A percentile compares a stretch with the other conserved stretches of the same genome.
Evolutionary conservation across 2,113 vertebrate genomes (phyloP).

Genomic region (Scomber scombrus): DNA sequence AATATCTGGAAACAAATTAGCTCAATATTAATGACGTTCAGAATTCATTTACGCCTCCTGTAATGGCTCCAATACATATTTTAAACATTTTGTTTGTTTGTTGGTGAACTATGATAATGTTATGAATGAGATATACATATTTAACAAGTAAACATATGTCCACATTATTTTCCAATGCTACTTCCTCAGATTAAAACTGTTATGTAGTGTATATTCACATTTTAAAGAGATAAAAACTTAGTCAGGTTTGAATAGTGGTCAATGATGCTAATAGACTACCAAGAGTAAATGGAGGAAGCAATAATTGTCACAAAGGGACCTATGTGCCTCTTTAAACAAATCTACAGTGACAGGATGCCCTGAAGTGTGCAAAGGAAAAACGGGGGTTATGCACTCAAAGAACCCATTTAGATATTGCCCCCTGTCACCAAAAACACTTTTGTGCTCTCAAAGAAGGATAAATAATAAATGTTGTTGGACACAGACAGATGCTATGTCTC

Average conservation of each 20-base stretch:
- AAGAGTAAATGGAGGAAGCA: conserved; percentile 41
- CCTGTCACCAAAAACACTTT: conserved; percentile 71
- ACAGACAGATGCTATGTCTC: conserved; percentile 54
- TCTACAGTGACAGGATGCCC: conserved; percentile 76
- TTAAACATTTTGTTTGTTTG: neutral
- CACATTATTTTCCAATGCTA: neutral
- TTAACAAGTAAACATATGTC: neutral
- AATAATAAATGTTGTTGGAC: conserved; percentile 82
- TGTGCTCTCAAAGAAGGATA: conserved; percentile 78
- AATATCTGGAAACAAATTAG: neutral
- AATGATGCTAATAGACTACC: conserved; percentile 46
- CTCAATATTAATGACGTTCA: neutral
- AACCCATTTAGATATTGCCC: conserved; percentile 76
- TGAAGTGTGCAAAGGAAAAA: conserved; percentile 61
- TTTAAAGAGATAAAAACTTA: neutral
- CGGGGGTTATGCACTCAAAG: conserved; percentile 62
- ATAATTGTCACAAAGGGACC: conserved; percentile 66
- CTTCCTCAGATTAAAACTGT: neutral
- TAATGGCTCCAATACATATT: neutral
- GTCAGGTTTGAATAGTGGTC: neutral
- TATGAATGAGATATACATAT: neutral
- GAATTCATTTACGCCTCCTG: neutral
- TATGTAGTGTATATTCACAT: neutral
- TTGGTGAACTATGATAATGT: neutral
- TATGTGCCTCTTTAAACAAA: conserved; percentile 64